Percentiles rank a stretch among this genome's conserved stretches.
Conservation (phyloP, 2,113 vertebrate species). For the Gasterosteus nipponicus region DNA sequence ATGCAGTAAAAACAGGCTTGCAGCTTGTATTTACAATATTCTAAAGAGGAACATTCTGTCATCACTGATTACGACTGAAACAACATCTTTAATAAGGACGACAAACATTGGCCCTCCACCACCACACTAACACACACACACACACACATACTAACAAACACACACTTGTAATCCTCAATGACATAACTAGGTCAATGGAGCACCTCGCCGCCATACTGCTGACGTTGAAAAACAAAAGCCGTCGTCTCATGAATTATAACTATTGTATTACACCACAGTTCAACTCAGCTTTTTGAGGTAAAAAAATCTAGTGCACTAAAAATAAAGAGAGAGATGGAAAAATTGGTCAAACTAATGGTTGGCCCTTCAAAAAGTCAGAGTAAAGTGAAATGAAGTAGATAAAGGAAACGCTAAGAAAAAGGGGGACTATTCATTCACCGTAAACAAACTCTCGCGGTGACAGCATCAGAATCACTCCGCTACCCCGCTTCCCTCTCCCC, state of each 20-base stretch:
- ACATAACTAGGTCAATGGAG: slow-evolving; percentile 83
- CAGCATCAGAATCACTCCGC: slow-evolving; percentile 64
- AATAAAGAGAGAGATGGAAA: not conserved
- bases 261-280: not conserved
- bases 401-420: not conserved
- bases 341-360: not conserved
- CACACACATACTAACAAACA: slow-evolving; percentile 20
- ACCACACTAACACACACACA: not conserved
- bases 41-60: not conserved
- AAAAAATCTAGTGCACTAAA: not conserved
- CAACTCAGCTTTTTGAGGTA: not conserved
- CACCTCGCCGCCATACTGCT: slow-evolving; percentile 63
- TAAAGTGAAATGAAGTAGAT: not conserved
- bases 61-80: slow-evolving; percentile 29
- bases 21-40: not conserved
- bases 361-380: not conserved
- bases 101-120: not conserved
- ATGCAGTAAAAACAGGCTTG: too few species aligned
- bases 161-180: slow-evolving; percentile 74
- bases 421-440: not conserved
- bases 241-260: not conserved
- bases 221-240: slow-evolving; percentile 67
- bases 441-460: slow-evolving; percentile 48
- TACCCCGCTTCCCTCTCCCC: slow-evolving; percentile 45
- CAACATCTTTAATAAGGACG: slow-evolving; percentile 39